Evolutionary conservation across 2,113 vertebrate genomes (phyloP).

Genomic region (Monopterus albus): DNA sequence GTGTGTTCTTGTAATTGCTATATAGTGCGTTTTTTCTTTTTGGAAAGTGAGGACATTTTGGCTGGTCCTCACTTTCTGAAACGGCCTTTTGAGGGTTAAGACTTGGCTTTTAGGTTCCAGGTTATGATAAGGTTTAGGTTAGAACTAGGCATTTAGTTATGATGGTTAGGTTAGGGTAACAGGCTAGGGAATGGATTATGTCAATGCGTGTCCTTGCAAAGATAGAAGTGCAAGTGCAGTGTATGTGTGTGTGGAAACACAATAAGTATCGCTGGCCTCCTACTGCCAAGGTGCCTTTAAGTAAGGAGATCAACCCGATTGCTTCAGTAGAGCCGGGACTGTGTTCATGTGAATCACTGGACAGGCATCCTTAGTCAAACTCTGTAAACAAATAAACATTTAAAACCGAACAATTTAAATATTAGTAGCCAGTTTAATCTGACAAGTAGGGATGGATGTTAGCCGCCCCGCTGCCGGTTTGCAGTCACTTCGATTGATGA

Average conservation of each 20-base stretch:
- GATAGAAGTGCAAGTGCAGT: conserved; percentile 28
- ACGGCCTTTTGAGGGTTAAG: too few species aligned
- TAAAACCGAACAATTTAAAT: conserved; percentile 4
- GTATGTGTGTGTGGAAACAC: conserved; percentile 2
- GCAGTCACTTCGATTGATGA: conserved; percentile 9
- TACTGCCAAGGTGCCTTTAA: conserved; percentile 57
- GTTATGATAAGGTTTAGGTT: too few species aligned
- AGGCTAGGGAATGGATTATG: too few species aligned
- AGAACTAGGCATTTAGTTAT: too few species aligned
- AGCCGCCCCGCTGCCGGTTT: background rate
- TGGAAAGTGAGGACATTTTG: too few species aligned
- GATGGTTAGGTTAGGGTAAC: too few species aligned
- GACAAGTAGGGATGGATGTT: conserved; percentile 12
- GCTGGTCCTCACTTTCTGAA: too few species aligned
- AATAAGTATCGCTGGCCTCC: conserved; percentile 51
- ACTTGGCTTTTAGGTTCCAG: too few species aligned
- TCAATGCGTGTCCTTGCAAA: too few species aligned
- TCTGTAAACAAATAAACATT: conserved; percentile 18
- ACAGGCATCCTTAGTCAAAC: background rate
- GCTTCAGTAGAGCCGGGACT: background rate
- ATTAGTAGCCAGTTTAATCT: background rate
- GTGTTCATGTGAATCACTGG: background rate
- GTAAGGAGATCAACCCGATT: conserved; percentile 52
- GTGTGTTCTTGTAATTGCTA: too few species aligned
- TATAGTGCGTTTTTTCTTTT: too few species aligned